Percentiles rank a stretch among this genome's conserved stretches.
Evolutionary conservation across 2,888 invertebrate genomes (phyloP).

Genomic region (Disparrhopalites patrizii): DNA sequence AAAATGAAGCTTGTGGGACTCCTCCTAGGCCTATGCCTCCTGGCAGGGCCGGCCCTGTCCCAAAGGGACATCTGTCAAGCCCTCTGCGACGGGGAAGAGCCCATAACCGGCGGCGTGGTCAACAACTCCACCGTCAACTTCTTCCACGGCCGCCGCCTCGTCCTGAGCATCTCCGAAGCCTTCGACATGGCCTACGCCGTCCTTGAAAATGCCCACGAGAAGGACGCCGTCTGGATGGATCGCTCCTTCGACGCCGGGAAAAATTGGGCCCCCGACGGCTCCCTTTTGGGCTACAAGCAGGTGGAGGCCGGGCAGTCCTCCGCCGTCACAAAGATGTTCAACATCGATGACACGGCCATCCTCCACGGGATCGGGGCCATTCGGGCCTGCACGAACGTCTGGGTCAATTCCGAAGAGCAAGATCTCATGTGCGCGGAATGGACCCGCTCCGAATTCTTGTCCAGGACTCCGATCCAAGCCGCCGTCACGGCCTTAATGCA

Average conservation of each 20-base stretch:
- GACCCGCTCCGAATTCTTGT: slow-evolving; percentile 33
- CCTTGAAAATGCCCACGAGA: slow-evolving; percentile 33
- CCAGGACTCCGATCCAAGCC: slow-evolving; percentile 33
- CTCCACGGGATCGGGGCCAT: slow-evolving; percentile 33
- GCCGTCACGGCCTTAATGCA: slow-evolving; percentile 44
- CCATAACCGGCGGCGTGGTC: no score
- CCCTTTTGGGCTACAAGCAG: slow-evolving; percentile 26
- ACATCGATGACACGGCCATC: slow-evolving; percentile 32
- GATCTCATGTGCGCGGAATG: slow-evolving; percentile 40
- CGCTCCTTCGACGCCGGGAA: slow-evolving; percentile 41
- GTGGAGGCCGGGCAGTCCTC: slow-evolving; percentile 14
- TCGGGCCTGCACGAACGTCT: slow-evolving; percentile 31
- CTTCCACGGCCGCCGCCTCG: not conserved
- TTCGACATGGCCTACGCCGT: slow-evolving; percentile 35
- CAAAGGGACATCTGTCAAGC: no score
- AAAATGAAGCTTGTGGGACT: no score
- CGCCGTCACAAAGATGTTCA: slow-evolving; percentile 34
- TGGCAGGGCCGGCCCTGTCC: no score
- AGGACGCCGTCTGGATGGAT: slow-evolving; percentile 42
- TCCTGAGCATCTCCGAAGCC: slow-evolving; percentile 29
- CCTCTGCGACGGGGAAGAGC: no score
- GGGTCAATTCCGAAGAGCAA: not conserved
- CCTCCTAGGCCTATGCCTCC: no score
- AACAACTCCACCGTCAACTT: not conserved
- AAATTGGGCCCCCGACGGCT: slow-evolving; percentile 29